These are phyloP conservation scores for Potamilus streckersoni DNA, from an alignment of 1,140 invertebrate species.

Conservation along the genomic window DNA sequence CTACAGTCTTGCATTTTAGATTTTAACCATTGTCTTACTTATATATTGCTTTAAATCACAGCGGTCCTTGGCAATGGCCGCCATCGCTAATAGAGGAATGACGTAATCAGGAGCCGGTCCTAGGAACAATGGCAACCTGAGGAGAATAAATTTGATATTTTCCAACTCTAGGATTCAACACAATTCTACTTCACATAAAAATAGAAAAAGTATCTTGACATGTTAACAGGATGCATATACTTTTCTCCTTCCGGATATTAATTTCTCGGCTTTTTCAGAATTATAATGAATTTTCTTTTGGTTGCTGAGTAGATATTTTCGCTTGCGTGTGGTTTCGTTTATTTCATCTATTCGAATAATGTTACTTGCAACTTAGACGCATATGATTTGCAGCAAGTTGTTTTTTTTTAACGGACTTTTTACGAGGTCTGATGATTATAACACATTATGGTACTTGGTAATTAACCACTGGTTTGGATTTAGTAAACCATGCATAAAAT, in stretches of 20 bases:
- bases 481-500: background rate
- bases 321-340: no score
- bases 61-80: constrained; percentile 31
- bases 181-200: background rate
- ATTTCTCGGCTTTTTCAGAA: background rate
- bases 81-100: constrained; percentile 45
- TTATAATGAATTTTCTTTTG: no score
- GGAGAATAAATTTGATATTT: background rate
- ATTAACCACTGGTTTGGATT: no score
- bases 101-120: constrained; percentile 48
- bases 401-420: no score
- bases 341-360: no score
- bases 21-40: constrained; percentile 8
- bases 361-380: no score
- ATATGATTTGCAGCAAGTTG: no score
- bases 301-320: no score
- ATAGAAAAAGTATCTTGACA: no score
- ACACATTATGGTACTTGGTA: no score
- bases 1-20: background rate
- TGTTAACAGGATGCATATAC: background rate
- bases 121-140: constrained; percentile 49
- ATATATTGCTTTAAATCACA: constrained; percentile 9
- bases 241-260: no score
- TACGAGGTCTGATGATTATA: no score
- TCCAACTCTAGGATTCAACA: background rate